A percentile compares a stretch with the other conserved stretches of the same genome.
Conservation (phyloP, 2,888 invertebrate species). For the Reticulitermes lucifugus region DNA sequence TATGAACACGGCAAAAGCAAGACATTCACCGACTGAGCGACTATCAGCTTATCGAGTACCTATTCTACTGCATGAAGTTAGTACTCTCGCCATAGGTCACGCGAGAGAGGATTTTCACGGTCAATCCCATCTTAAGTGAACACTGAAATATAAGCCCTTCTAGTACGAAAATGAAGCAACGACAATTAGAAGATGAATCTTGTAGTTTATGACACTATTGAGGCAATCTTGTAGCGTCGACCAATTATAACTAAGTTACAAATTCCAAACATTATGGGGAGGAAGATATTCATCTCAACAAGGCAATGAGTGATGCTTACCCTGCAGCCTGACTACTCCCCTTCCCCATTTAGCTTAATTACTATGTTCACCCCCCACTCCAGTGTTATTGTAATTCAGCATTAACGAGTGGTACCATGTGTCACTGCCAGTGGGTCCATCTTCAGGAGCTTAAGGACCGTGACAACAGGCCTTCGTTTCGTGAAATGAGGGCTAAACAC, state of each 20-base stretch:
- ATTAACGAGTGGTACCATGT: background rate
- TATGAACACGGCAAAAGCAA: no score
- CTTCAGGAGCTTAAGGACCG: background rate
- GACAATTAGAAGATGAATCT: conserved; percentile 17
- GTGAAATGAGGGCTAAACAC: background rate
- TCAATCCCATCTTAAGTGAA: background rate
- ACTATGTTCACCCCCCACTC: background rate
- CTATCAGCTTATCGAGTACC: no score
- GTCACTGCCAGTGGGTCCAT: background rate
- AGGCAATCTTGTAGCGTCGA: background rate
- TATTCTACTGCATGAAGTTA: no score
- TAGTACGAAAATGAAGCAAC: background rate
- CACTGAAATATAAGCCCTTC: background rate
- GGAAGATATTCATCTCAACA: conserved; percentile 11
- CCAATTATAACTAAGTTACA: conserved; percentile 16
- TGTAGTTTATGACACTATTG: conserved; percentile 1
- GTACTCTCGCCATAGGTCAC: no score
- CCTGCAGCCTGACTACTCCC: background rate
- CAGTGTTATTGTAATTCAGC: background rate
- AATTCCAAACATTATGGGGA: conserved; percentile 9
- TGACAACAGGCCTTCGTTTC: background rate
- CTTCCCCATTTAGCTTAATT: conserved; percentile 3
- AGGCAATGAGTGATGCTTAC: conserved; percentile 17
- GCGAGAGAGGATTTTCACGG: no score
- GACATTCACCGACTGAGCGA: no score